Evolutionary conservation across 2,113 vertebrate species (phyloP).

Genomic region (Phrynosoma platyrhinos): DNA sequence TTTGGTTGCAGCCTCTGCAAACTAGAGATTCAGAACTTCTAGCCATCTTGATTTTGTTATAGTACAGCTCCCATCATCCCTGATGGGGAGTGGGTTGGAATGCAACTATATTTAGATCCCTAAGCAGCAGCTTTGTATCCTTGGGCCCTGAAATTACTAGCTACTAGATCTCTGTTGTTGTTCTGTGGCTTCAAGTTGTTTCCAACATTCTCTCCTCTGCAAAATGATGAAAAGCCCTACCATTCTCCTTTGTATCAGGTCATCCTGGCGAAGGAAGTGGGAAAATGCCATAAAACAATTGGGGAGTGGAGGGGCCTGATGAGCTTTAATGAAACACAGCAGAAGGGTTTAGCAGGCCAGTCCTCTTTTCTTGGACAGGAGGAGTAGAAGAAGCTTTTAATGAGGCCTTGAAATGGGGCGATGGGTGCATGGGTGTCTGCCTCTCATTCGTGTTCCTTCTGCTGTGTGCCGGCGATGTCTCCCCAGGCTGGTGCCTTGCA

Average conservation of each 20-base stretch:
- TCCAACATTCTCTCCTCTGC: no score
- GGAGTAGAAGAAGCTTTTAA: slow-evolving; percentile 24
- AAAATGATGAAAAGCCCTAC: neutral
- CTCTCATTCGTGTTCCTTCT: slow-evolving; percentile 75
- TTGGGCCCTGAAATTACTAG: no score
- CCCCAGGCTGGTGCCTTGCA: slow-evolving; percentile 65
- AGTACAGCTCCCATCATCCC: no score
- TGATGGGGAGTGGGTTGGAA: no score
- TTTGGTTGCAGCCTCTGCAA: no score
- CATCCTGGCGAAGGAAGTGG: neutral
- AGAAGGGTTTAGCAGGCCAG: slow-evolving; percentile 52
- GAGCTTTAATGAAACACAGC: slow-evolving; percentile 40
- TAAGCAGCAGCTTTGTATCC: no score
- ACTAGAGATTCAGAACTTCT: no score
- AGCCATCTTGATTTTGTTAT: no score
- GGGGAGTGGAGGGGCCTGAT: neutral
- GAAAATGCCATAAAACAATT: neutral
- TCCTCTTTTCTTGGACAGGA: slow-evolving; percentile 18
- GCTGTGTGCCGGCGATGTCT: slow-evolving; percentile 63
- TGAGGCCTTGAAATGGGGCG: slow-evolving; percentile 54
- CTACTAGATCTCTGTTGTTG: no score
- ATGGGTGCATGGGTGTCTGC: slow-evolving; percentile 46
- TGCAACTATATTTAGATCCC: no score
- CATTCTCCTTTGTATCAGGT: accelerated
- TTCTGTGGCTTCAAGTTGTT: no score